Percentiles rank a stretch among this genome's conserved stretches.
Conservation (phyloP, 2,113 vertebrate species). For the Zapornia atra region DNA sequence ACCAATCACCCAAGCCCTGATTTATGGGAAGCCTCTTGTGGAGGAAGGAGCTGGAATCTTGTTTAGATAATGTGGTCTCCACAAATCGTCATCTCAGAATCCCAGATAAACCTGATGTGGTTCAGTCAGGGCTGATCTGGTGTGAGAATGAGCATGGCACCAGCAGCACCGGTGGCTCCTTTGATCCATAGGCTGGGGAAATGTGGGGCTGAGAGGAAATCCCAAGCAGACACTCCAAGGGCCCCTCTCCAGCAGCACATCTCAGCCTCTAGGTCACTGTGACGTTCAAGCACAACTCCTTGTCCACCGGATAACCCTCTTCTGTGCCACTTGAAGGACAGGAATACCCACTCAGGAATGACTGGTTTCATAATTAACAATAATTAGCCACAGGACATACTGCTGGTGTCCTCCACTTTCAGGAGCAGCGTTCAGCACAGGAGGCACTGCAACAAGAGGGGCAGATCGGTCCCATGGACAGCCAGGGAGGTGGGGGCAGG, state of each 20-base stretch:
- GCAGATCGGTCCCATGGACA: accelerated
- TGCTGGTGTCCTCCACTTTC: background rate
- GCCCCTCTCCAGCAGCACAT: background rate
- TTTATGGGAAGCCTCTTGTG: background rate
- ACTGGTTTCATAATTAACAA: background rate
- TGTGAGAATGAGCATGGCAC: background rate
- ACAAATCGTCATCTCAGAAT: background rate
- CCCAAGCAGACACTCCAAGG: background rate
- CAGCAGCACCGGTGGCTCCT: background rate
- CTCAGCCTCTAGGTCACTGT: background rate
- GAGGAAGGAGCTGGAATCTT: background rate
- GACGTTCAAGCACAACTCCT: background rate
- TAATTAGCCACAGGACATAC: background rate
- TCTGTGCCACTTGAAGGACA: background rate
- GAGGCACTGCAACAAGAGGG: background rate
- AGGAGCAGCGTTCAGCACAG: background rate
- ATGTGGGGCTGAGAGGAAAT: background rate
- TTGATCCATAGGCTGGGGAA: background rate
- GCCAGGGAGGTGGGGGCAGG: background rate
- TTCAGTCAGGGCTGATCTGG: background rate
- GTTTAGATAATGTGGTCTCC: background rate
- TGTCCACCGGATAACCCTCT: background rate
- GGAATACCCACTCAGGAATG: background rate
- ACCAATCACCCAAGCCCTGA: background rate
- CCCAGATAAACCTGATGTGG: background rate